Conservation (phyloP, 2,797 vertebrate genomes). For the Pangasius sanitwongsei region DNA sequence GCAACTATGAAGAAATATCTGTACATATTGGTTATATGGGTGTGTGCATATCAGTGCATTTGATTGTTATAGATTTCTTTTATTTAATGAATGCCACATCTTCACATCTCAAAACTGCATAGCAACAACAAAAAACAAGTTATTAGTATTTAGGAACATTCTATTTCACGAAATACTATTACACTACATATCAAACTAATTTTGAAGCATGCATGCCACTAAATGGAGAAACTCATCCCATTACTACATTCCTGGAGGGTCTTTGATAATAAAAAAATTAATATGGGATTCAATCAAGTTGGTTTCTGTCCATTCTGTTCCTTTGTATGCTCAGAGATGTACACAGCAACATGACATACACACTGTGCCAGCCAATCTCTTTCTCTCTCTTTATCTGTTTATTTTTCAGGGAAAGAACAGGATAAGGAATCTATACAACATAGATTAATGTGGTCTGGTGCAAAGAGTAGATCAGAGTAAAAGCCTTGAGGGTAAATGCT, state of each 20-base stretch:
- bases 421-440: constrained; percentile 60
- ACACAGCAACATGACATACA: constrained; percentile 11
- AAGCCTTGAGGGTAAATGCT: background rate
- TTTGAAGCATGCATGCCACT: background rate
- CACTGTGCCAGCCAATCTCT: background rate
- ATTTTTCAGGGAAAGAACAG: constrained; percentile 14
- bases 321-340: constrained; percentile 9
- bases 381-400: background rate
- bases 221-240: background rate
- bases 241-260: background rate
- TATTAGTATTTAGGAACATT: background rate
- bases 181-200: background rate
- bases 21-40: background rate
- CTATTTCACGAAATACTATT: background rate
- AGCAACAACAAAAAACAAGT: background rate
- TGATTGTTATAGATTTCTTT: background rate
- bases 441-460: constrained; percentile 65
- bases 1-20: background rate
- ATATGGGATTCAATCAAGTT: background rate
- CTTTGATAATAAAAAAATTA: background rate
- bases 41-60: background rate
- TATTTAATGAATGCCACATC: background rate
- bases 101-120: background rate
- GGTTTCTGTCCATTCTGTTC: background rate
- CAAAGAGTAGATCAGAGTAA: constrained; percentile 65